phyloP scores from a whole-genome alignment of 2,797 vertebrate species.

The Lerista edwardsae region DNA sequence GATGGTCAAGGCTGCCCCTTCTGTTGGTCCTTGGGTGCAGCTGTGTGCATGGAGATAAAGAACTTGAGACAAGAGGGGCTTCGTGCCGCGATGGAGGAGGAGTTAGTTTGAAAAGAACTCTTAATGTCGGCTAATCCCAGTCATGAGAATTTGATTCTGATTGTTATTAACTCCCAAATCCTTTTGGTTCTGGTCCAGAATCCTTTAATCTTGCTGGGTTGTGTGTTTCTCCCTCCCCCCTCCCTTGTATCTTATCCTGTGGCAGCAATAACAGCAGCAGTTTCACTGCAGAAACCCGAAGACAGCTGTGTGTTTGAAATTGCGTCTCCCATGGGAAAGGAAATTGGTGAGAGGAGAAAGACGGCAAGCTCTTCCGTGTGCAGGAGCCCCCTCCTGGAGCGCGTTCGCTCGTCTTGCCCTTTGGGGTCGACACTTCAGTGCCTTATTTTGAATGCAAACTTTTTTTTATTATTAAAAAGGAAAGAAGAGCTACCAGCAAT shows the following conservation, averaged over 20 bases:
- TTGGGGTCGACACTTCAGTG: slow-evolving; percentile 11
- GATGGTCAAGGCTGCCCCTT: not conserved
- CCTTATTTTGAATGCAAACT: not conserved
- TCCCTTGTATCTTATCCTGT: not conserved
- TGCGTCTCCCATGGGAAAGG: slow-evolving; percentile 46
- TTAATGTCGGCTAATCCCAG: not conserved
- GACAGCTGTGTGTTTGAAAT: slow-evolving; percentile 57
- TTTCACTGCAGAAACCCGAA: not conserved
- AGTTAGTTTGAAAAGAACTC: not conserved
- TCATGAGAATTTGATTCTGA: not conserved
- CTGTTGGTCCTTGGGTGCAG: not conserved
- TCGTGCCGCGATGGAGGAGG: not conserved
- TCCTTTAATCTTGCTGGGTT: not conserved
- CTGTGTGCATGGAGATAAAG: not conserved
- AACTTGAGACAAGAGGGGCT: not conserved
- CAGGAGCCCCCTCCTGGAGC: slow-evolving; percentile 21
- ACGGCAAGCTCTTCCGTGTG: slow-evolving; percentile 11
- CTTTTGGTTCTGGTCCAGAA: not conserved
- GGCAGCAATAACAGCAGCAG: not conserved
- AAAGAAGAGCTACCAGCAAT: not conserved
- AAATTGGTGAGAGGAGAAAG: slow-evolving; percentile 54
- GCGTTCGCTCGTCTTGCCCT: slow-evolving; percentile 8
- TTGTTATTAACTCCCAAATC: not conserved
- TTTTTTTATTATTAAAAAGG: not conserved
- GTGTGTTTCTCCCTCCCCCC: too few species aligned